Evolutionary conservation across 2,797 vertebrate species (phyloP).

Genomic region (Bovichtus diacanthus): DNA sequence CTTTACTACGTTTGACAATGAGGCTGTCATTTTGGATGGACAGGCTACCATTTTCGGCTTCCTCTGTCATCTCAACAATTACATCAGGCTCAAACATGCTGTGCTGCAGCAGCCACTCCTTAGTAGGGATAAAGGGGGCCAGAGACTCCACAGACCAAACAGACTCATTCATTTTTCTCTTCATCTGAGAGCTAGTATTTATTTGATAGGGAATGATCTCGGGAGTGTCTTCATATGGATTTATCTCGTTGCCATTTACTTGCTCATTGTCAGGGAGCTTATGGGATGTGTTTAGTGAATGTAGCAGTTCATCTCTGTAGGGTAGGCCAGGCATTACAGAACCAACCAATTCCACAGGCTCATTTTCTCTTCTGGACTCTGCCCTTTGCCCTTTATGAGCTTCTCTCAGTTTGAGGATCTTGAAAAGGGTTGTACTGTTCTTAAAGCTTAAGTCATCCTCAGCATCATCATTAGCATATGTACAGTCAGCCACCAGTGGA

Average conservation of each 20-base stretch:
- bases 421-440: neutral
- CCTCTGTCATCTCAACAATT: conserved; percentile 28
- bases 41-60: neutral
- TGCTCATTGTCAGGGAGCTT: neutral
- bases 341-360: neutral
- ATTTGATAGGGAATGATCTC: conserved; percentile 16
- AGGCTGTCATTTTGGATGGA: neutral
- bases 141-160: conserved; percentile 81
- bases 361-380: neutral
- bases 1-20: neutral
- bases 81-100: conserved; percentile 22
- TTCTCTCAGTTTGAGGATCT: conserved; percentile 38
- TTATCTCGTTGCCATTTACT: conserved; percentile 1
- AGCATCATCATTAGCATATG: neutral
- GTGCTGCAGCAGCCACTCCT: conserved; percentile 61
- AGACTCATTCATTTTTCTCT: conserved; percentile 62
- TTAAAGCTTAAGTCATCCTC: neutral
- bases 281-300: neutral
- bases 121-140: conserved; percentile 53
- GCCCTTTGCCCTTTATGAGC: neutral
- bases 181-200: neutral
- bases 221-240: neutral
- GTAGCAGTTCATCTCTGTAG: neutral
- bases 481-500: neutral
- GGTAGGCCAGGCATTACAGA: neutral